Base-by-base conservation (phyloP, 1,140 invertebrate species). In the Vanessa tameamea region DNA sequence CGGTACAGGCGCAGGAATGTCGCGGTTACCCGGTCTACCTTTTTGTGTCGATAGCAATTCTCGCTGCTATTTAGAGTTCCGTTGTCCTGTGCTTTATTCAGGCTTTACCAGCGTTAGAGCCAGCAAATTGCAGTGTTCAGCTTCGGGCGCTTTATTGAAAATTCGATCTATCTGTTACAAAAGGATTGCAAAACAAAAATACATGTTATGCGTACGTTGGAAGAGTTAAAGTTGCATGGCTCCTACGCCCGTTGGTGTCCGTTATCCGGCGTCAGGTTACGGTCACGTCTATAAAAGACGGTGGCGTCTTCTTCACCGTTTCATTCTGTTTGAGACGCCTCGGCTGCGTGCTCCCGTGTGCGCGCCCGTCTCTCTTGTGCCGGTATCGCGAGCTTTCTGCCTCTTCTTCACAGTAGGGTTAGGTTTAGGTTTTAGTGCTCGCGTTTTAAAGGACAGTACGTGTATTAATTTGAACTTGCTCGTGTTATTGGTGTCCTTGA, bases 211-310 rank as follows among this genome's bases (percentile, higher is more conserved):
- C 43, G 47, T 67, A 69, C 64, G 84, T 64, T 73, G 66, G 82
- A 91, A 79, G 82, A 80, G 79, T 71, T 76, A 81, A 74, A 83
- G 69, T 89, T 67, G 84, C 61, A 67, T 81, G 82, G 72, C 78
- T 69, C 63, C 53, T 63, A 76, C 73, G 81, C 75, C 76, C 71
- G 80, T 76, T 75, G 79, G 84, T 87, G 84, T 84, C 91, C 91
- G 91, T 92, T 92, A 92, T 92, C 86, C 88, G 88, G 88, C 88
- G 91, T 89, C 91, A 92, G 91, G 91, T 91, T 92, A 92, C 91
- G 84, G 85, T 86, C 85, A 87, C 85, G 90, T 92, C 90, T 92
- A 92, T 92, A 92, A 84, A 92, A 92, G 90, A 87, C 83, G 85
- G 88, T 76, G 87, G 86, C 87, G 87, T 89, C 89, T 90, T 92